phyloP scores from a whole-genome alignment of 2,888 invertebrate genomes.

The Drosophila neonasuta region DNA sequence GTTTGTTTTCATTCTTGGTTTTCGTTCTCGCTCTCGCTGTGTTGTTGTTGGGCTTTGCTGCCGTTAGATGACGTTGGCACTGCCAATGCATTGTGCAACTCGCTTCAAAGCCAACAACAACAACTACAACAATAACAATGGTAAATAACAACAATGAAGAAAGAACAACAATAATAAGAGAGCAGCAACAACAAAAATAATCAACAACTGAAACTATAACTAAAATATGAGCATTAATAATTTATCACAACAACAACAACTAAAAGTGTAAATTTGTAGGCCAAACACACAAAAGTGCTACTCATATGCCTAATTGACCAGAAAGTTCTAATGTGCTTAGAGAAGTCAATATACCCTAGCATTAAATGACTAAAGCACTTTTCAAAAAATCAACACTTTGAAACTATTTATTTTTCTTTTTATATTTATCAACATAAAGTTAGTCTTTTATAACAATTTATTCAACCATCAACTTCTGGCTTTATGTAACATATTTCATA shows the following conservation, averaged over 20 bases:
- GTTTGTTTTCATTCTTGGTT: no score
- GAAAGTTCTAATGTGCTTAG: not conserved
- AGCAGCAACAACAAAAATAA: not conserved
- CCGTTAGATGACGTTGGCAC: no score
- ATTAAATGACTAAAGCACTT: not conserved
- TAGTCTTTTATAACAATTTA: not conserved
- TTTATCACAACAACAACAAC: slow-evolving; percentile 48
- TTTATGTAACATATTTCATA: no score
- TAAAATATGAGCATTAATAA: slow-evolving; percentile 30
- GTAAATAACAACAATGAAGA: slow-evolving; percentile 2
- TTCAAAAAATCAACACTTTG: no score
- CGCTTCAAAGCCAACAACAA: no score
- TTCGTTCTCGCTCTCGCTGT: no score
- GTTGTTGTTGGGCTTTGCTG: no score
- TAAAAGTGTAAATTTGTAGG: slow-evolving; percentile 49
- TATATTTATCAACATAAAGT: no score
- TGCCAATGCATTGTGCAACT: no score
- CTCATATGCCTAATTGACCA: slow-evolving; percentile 46
- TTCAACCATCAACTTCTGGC: no score
- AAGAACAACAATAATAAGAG: slow-evolving; percentile 2
- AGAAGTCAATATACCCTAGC: not conserved
- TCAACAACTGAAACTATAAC: slow-evolving; percentile 23
- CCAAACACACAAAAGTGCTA: slow-evolving; percentile 42
- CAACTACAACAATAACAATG: not conserved
- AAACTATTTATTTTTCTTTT: no score